These are phyloP conservation scores for Ommatoiulus sabulosus DNA, from an alignment of 2,888 invertebrate genomes.

Conservation along the genomic window DNA sequence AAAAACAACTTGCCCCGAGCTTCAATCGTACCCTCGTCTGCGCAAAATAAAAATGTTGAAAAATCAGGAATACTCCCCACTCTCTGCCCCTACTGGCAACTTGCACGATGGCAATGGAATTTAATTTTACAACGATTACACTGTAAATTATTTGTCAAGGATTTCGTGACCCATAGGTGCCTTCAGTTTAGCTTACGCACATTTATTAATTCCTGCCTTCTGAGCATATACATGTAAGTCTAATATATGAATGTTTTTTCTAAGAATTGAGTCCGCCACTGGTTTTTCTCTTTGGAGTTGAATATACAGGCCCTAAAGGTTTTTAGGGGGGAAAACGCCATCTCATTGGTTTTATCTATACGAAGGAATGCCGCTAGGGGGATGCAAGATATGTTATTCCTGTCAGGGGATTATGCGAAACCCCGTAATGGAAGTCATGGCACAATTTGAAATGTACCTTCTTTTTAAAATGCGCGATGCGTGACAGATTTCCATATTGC, in stretches of 20 bases:
- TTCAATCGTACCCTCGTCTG: not conserved
- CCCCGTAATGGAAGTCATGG: not conserved
- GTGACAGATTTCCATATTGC: not conserved
- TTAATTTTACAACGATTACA: constrained; percentile 15
- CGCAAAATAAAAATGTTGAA: not conserved
- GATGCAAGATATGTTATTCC: not conserved
- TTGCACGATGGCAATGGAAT: not conserved
- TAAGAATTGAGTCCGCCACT: not conserved
- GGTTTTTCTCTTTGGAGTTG: not conserved
- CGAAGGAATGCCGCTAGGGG: not conserved
- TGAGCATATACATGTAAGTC: not conserved
- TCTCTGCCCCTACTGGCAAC: no score
- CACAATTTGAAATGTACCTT: not conserved
- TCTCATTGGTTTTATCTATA: not conserved
- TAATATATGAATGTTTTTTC: not conserved
- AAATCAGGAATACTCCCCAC: not conserved
- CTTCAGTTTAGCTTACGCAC: not conserved
- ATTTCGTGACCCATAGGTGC: constrained; percentile 15
- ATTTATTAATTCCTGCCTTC: not conserved
- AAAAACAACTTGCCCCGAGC: not conserved
- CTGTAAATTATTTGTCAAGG: constrained; percentile 6
- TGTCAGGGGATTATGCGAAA: not conserved
- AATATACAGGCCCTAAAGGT: not conserved
- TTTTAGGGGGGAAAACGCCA: not conserved
- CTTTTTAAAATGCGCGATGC: not conserved